A percentile compares a stretch with the other conserved stretches of the same genome.
Conservation (phyloP, 2,888 invertebrate genomes). For the Pemphredon lugubris region DNA sequence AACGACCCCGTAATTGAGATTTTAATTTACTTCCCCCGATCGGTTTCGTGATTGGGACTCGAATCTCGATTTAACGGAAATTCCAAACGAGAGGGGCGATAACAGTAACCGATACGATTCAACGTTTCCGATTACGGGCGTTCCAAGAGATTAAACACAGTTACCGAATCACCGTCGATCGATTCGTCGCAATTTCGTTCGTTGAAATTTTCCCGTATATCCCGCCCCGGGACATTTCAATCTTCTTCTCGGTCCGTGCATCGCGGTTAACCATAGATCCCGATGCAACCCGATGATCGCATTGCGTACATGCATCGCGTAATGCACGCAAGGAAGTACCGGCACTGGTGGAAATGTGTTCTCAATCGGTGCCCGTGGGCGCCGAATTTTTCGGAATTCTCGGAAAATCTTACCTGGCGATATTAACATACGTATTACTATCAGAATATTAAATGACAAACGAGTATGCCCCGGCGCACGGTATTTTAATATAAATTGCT, state of each 20-base stretch:
- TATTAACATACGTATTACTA: slow-evolving; percentile 16
- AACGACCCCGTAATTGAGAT: too few relatives aligned
- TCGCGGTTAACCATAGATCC: slow-evolving; percentile 45
- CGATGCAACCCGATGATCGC: slow-evolving; percentile 11
- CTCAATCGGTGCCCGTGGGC: neutral
- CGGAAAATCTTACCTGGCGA: neutral
- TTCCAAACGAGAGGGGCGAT: too few relatives aligned
- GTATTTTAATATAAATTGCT: neutral
- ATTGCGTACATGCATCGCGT: slow-evolving; percentile 15
- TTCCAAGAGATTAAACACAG: too few relatives aligned
- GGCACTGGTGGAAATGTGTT: slow-evolving; percentile 1
- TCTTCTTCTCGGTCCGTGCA: slow-evolving; percentile 32
- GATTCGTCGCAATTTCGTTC: slow-evolving; percentile 50
- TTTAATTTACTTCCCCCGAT: too few relatives aligned
- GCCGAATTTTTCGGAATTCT: neutral
- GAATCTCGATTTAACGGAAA: too few relatives aligned
- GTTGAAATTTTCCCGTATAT: slow-evolving; percentile 30
- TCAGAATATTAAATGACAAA: slow-evolving; percentile 1
- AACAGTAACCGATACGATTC: too few relatives aligned
- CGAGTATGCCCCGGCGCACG: neutral
- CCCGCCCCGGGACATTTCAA: slow-evolving; percentile 47
- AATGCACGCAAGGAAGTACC: slow-evolving; percentile 13
- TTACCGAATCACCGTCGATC: too few relatives aligned
- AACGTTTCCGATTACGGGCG: too few relatives aligned
- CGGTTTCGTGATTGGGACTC: too few relatives aligned